Evolutionary conservation across 2,888 invertebrate genomes (phyloP).

Genomic region (Chorisops tibialis): DNA sequence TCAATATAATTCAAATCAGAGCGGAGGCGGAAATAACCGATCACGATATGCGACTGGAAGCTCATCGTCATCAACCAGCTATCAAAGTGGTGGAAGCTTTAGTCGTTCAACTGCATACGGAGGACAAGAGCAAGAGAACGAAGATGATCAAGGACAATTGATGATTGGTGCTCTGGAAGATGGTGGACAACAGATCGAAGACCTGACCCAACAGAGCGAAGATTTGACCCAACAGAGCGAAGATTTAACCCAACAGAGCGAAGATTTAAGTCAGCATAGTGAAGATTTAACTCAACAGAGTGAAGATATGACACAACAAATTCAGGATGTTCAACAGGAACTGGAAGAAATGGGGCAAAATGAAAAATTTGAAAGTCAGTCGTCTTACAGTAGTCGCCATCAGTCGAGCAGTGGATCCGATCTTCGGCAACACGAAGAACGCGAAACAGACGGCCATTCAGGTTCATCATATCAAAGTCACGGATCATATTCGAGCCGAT

Average conservation of each 20-base stretch:
- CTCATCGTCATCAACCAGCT: slow-evolving; percentile 10
- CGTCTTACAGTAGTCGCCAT: slow-evolving; percentile 17
- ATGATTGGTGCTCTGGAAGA: neutral
- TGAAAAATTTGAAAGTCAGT: too few relatives aligned
- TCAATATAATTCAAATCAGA: neutral
- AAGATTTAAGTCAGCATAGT: slow-evolving; percentile 33
- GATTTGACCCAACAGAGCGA: slow-evolving; percentile 28
- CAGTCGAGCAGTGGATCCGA: slow-evolving; percentile 26
- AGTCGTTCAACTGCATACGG: slow-evolving; percentile 29
- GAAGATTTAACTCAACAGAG: slow-evolving; percentile 20
- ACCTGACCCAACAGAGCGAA: slow-evolving; percentile 31
- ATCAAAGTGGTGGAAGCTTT: slow-evolving; percentile 24
- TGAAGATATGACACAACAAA: slow-evolving; percentile 33
- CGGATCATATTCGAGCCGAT: neutral
- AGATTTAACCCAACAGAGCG: slow-evolving; percentile 17
- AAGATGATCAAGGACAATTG: slow-evolving; percentile 1
- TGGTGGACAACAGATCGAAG: slow-evolving; percentile 1
- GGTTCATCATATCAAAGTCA: slow-evolving; percentile 8
- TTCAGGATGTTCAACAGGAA: slow-evolving; percentile 37
- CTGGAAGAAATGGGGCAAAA: neutral
- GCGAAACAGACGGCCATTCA: neutral
- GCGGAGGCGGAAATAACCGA: neutral
- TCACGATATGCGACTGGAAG: slow-evolving; percentile 19
- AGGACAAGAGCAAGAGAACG: slow-evolving; percentile 14
- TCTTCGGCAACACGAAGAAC: too few relatives aligned